These are phyloP conservation scores for Xestia ashworthii DNA, from an alignment of 2,888 invertebrate species.

Conservation along the genomic window DNA sequence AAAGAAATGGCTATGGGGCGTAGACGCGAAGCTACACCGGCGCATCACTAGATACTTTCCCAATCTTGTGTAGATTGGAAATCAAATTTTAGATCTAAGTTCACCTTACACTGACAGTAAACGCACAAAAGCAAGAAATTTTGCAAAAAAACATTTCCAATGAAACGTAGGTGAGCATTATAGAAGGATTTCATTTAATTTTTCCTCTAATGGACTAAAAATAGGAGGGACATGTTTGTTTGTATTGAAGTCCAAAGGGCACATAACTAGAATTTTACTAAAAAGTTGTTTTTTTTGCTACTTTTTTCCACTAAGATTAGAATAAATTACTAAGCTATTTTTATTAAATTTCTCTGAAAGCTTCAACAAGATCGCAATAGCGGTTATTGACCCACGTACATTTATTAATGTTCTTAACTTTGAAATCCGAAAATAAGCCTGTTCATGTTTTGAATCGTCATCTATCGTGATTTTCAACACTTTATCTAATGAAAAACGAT, in stretches of 20 bases:
- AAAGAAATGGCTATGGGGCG: constrained; percentile 34
- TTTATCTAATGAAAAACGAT: no score
- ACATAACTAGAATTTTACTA: background rate
- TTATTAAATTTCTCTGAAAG: background rate
- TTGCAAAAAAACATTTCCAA: background rate
- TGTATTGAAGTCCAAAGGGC: background rate
- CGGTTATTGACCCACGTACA: no score
- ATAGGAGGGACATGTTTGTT: background rate
- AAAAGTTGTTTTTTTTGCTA: background rate
- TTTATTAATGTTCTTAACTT: no score
- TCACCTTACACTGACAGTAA: background rate
- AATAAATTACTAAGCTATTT: background rate
- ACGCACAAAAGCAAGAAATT: background rate
- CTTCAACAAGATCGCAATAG: no score
- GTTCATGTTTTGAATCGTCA: no score
- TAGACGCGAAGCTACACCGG: background rate
- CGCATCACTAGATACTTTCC: background rate
- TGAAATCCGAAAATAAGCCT: no score
- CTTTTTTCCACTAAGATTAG: background rate
- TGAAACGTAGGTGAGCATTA: background rate
- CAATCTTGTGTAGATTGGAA: background rate
- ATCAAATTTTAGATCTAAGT: background rate
- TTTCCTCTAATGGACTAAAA: background rate
- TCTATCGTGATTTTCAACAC: no score
- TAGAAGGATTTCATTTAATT: no score